Evolutionary conservation across 2,888 invertebrate genomes (phyloP).

Genomic region (Drosophila merina): DNA sequence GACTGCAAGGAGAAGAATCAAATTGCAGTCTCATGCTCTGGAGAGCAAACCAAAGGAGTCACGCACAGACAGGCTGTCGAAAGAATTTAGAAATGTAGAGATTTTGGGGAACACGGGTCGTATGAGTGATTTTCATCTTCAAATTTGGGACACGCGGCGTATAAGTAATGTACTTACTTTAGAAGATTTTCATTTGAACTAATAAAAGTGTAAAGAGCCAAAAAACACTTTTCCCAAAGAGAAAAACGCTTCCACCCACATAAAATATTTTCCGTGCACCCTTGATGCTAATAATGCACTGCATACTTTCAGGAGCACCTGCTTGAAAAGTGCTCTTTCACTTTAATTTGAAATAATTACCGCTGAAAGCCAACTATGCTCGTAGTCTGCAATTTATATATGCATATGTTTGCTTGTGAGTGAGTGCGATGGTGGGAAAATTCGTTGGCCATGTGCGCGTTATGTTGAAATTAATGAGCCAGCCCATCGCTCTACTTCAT

Average conservation of each 20-base stretch:
- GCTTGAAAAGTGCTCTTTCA: conserved; percentile 47
- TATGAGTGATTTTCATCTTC: no score
- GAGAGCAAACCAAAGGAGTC: conserved; percentile 14
- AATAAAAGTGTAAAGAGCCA: no score
- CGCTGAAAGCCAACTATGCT: conserved; percentile 44
- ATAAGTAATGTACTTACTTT: background rate
- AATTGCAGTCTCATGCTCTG: conserved; percentile 28
- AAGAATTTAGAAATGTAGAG: background rate
- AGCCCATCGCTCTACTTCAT: conserved; percentile 54
- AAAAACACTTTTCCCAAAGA: no score
- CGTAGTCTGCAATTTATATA: conserved; percentile 23
- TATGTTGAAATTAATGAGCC: conserved; percentile 63
- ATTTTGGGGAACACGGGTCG: background rate
- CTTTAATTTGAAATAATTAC: conserved; percentile 66
- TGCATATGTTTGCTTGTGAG: background rate
- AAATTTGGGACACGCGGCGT: background rate
- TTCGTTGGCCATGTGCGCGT: conserved; percentile 47
- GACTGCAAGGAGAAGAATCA: conserved; percentile 32
- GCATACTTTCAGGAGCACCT: conserved; percentile 42
- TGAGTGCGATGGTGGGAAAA: conserved; percentile 26
- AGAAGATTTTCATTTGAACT: background rate
- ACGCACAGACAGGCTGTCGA: background rate
- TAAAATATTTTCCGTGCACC: background rate
- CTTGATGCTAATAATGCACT: conserved; percentile 45
- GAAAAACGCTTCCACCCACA: background rate